Evolutionary conservation across 2,797 vertebrate genomes (phyloP).

Genomic region (Semaprochilodus insignis): DNA sequence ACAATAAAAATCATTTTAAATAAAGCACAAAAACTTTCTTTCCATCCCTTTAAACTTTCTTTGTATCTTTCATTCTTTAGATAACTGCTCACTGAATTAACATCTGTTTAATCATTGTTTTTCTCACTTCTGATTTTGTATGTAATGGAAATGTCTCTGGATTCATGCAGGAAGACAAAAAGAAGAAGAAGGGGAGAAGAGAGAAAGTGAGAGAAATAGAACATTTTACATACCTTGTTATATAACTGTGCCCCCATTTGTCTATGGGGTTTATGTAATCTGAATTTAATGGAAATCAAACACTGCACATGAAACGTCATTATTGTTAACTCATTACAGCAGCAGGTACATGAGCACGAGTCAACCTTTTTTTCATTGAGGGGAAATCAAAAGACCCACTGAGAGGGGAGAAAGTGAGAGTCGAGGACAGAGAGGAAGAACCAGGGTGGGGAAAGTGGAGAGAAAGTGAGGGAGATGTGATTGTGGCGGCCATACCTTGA

Average conservation of each 20-base stretch:
- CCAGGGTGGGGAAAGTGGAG: neutral
- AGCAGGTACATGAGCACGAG: slow-evolving; percentile 1
- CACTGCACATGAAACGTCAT: neutral
- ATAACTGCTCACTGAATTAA: neutral
- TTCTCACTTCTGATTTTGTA: neutral
- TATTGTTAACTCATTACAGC: slow-evolving; percentile 10
- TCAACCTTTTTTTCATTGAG: neutral
- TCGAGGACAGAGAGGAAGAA: slow-evolving; percentile 5
- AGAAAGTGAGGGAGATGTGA: slow-evolving; percentile 18
- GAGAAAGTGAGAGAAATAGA: neutral
- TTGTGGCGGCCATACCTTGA: slow-evolving; percentile 87
- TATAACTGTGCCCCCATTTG: slow-evolving; percentile 12
- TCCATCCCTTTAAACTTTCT: neutral
- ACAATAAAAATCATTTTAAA: neutral
- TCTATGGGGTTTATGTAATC: slow-evolving; percentile 17
- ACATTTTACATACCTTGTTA: slow-evolving; percentile 19
- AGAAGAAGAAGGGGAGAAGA: neutral
- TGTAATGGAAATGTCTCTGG: neutral
- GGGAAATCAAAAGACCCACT: too few species aligned
- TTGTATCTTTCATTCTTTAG: neutral
- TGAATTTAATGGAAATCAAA: slow-evolving; percentile 37
- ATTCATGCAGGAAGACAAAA: neutral
- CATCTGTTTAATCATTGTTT: neutral
- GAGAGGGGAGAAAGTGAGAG: neutral
- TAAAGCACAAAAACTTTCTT: neutral